Evolutionary conservation across 2,888 invertebrate species (phyloP), one percentile per base, ranked within the genome.

Genomic region (Steinernema scapterisci): DNA sequence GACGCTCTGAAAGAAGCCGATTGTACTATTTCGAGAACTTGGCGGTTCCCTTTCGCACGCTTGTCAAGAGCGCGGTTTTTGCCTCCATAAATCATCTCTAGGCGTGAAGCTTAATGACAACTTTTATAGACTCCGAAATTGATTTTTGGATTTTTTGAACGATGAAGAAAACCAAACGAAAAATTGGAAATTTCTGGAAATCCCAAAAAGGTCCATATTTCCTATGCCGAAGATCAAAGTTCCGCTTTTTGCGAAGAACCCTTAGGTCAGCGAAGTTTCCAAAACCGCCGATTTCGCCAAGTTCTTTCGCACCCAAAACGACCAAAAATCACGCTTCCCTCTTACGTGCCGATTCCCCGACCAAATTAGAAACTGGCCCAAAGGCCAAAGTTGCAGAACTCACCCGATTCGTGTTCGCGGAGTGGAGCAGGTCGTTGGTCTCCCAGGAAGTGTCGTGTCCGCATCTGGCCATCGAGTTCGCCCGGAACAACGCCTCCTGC

Each of bases 1-100:
- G n/a, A 79, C 79, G 52, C 80, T 81, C 79, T 83, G 75, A 72
- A 77, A 74, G 48, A 48, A 3, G 13, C 16, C 5, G 38, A 38
- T 38, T 38, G 38, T 38, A 38, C 38, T 38, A 38, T 54, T 54
- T 25, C 2, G 2, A 21, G 54, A 54, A 54, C 54, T 21, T 54
- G 48, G 21, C 54, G 5, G 21, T n/a, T n/a, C n/a, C n/a, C n/a
- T 38, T 38, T 38, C 9, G 9, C 38, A 38, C 38, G 38, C 38
- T 38, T 25, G 25, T 19, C 27, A 63, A 63, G 63, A 31, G 5
- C 63, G 54, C 54, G 23, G 3, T 54, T 54, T 54, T 25, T 54
- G 25, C 5, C 3, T 25, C 63, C 7, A 63, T 63, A 63, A 63
- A 63, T 63, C 63, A 63, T 63, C 63, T 6, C 19, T 48, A n/a